Conservation (phyloP, 2,888 invertebrate genomes). For the Yponomeuta sedellus region DNA sequence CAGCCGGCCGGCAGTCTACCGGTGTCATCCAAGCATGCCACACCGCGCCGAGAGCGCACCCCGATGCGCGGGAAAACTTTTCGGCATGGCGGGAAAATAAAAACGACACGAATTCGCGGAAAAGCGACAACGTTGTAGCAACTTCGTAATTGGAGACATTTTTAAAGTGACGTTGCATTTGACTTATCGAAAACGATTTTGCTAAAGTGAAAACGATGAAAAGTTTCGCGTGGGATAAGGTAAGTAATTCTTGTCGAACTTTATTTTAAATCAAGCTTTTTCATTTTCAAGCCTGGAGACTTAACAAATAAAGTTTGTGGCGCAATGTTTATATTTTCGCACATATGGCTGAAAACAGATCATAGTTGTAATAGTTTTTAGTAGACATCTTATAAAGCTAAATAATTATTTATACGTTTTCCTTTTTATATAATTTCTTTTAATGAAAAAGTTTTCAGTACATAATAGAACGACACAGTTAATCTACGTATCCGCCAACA, state of each 20-base stretch:
- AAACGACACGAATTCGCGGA: constrained; percentile 11
- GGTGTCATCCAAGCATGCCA: not conserved
- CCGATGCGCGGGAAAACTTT: constrained; percentile 58
- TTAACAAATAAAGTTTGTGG: no score
- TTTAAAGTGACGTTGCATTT: not conserved
- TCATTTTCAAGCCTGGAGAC: no score
- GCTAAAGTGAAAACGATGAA: constrained; percentile 39
- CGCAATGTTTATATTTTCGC: no score
- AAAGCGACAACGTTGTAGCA: constrained; percentile 28
- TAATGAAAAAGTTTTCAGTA: no score
- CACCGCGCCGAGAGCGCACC: constrained; percentile 19
- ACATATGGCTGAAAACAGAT: no score
- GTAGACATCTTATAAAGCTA: no score
- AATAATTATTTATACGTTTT: no score
- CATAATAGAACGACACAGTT: no score
- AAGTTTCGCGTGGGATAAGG: constrained; percentile 39
- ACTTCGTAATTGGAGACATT: no score
- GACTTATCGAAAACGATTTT: constrained; percentile 18
- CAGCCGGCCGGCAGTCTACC: constrained; percentile 1
- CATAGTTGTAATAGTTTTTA: no score
- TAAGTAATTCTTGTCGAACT: constrained; percentile 27
- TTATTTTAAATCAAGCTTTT: not conserved
- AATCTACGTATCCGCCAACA: no score
- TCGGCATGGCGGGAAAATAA: constrained; percentile 49
- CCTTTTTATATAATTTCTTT: no score